phyloP scores from a whole-genome alignment of 1,140 invertebrate species.

The Neuroterus valhalla region DNA sequence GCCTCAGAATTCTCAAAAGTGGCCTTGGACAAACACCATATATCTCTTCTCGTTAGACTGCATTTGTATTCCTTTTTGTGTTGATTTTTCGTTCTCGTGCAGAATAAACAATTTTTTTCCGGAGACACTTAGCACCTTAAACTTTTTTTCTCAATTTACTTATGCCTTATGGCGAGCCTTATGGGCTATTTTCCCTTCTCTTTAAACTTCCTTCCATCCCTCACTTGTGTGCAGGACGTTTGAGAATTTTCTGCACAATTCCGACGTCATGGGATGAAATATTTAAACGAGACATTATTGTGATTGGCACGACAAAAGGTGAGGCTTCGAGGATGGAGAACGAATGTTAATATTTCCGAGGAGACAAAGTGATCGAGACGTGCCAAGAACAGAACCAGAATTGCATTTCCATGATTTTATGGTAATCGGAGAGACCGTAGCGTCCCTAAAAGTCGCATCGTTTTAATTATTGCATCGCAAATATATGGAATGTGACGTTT shows the following conservation, averaged over 20 bases:
- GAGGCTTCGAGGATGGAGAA: not conserved
- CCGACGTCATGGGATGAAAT: not conserved
- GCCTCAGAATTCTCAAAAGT: not conserved
- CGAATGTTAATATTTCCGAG: not conserved
- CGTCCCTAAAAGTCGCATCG: not conserved
- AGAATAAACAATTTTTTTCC: conserved; percentile 3
- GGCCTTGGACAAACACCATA: not conserved
- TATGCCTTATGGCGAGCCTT: not conserved
- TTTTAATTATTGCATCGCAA: not conserved
- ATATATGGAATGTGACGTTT: no score
- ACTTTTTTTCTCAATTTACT: conserved; percentile 6
- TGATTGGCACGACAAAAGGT: not conserved
- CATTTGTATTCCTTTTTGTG: not conserved
- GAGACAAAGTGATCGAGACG: not conserved
- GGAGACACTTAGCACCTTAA: not conserved
- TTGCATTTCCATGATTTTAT: conserved; percentile 10
- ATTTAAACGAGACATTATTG: conserved; percentile 12
- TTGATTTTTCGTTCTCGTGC: conserved; percentile 12
- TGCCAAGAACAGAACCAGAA: not conserved
- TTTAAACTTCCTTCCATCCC: no score
- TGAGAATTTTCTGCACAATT: not conserved
- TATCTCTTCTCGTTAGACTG: not conserved
- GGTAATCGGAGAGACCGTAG: not conserved
- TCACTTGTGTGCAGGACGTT: no score
- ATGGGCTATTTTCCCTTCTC: not conserved